These are phyloP conservation scores for Austrofundulus limnaeus DNA, from an alignment of 2,113 vertebrate genomes.

Conservation along the genomic window DNA sequence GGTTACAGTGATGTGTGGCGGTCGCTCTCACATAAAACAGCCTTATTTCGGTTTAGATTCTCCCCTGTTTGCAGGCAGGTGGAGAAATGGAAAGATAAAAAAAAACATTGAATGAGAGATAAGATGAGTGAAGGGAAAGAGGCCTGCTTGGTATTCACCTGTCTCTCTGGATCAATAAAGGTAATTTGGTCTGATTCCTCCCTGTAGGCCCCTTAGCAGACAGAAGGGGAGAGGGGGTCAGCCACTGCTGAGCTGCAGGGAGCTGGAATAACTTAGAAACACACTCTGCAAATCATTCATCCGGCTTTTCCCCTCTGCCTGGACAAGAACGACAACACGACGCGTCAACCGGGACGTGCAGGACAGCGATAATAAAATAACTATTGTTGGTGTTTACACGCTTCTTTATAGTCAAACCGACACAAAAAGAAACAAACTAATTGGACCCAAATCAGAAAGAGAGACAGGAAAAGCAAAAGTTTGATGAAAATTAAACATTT, in stretches of 20 bases:
- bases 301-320: conserved; percentile 51
- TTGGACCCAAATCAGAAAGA: not conserved
- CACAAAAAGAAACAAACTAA: too few relatives aligned
- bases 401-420: not conserved
- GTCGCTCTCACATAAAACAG: conserved; percentile 31
- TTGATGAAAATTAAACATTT: conserved; percentile 32
- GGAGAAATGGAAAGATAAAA: conserved; percentile 45
- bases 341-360: conserved; percentile 11
- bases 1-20: conserved; percentile 46
- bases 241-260: conserved; percentile 72
- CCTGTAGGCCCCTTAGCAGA: conserved; percentile 78
- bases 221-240: conserved; percentile 73
- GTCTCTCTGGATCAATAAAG: conserved; percentile 80
- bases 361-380: not conserved
- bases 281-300: conserved; percentile 72
- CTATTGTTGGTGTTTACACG: not conserved
- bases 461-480: conserved; percentile 16
- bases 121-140: conserved; percentile 55
- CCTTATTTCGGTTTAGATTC: conserved; percentile 26
- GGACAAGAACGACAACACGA: conserved; percentile 24
- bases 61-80: conserved; percentile 21
- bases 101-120: conserved; percentile 41
- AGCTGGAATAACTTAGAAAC: conserved; percentile 78
- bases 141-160: conserved; percentile 80
- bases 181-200: conserved; percentile 81